Base-by-base conservation (phyloP, 2,888 invertebrate species). In the Oscheius sp. region DNA sequence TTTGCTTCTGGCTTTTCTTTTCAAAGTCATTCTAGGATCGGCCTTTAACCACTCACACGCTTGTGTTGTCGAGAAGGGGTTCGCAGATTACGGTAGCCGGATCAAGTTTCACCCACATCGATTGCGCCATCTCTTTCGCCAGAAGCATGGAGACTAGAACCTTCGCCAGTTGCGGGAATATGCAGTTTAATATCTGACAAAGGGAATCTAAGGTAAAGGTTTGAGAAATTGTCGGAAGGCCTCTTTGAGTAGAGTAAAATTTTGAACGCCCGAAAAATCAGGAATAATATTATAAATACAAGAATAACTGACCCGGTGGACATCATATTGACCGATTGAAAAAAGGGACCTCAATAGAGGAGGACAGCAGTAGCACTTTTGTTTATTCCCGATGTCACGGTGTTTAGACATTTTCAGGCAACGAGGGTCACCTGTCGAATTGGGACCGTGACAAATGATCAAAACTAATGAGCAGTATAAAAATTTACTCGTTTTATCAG, bases 21-120 rank as follows among this genome's bases (percentile, higher is more conserved):
- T 21, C 55, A 21, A 5, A 55, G 27, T 18, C 21, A 25, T 29
- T 58, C 25, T 18, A 49, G 18, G 49, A 16, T 49, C 25, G 29
- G 16, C 12, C 45, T 45, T 13, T 43, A 63, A 16, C 61, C 61
- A 61, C 61, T 61, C 61, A 41, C 61, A 45, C 23, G 63, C 63
- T 23, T 55, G 21, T 69, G 69, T 69, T 69, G 53, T 69, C 69
- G 59, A 43, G 69, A 55, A 25, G 56, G 49, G 29, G 59, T 49
- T 55, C 70, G 59, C 66, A 66, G 70, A 41, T 58, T 70, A 70
- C 59, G 70, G 59, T 59, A 70, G 70, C 70, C 43, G 13, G 35
- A 49, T 58, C 59, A 45, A 27, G 58, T 59, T 59, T 43, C 69
- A 69, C 35, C 35, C 52, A 5, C 55, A 69, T 69, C 69, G 69